phyloP scores from a whole-genome alignment of 2,888 invertebrate genomes.

The Drosophila yooni region DNA sequence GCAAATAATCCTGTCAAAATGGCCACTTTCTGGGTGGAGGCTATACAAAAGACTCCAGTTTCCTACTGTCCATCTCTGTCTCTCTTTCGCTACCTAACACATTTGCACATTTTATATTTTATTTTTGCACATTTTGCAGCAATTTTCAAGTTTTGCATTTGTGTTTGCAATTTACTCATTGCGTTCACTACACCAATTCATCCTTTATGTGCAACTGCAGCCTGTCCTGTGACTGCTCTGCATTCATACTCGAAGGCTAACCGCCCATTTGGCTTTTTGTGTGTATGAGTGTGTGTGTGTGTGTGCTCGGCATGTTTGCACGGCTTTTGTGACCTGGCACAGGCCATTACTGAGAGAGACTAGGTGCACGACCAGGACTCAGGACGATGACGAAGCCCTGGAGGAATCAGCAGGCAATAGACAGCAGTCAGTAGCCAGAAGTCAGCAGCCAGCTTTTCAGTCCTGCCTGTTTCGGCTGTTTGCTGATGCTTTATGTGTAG shows the following conservation, averaged over 20 bases:
- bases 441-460: constrained; percentile 40
- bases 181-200: constrained; percentile 17
- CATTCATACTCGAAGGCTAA: constrained; percentile 48
- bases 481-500: constrained; percentile 63
- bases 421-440: constrained; percentile 9
- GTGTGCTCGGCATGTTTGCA: constrained; percentile 60
- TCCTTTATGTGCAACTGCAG: constrained; percentile 27
- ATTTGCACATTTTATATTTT: constrained; percentile 59
- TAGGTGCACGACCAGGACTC: constrained; percentile 32
- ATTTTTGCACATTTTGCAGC: constrained; percentile 73
- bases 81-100: constrained; percentile 12
- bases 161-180: constrained; percentile 57
- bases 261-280: constrained; percentile 29
- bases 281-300: constrained; percentile 19
- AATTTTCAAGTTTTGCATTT: constrained; percentile 55
- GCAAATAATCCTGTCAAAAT: background rate
- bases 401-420: constrained; percentile 25
- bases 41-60: background rate
- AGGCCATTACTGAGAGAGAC: constrained; percentile 45
- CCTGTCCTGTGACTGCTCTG: constrained; percentile 22
- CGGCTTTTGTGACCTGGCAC: constrained; percentile 61
- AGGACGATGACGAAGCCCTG: constrained; percentile 23
- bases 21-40: background rate
- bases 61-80: background rate
- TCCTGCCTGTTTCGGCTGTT: constrained; percentile 61